Base-by-base conservation (phyloP, 2,888 invertebrate genomes). In the Trissolcus japonicus region DNA sequence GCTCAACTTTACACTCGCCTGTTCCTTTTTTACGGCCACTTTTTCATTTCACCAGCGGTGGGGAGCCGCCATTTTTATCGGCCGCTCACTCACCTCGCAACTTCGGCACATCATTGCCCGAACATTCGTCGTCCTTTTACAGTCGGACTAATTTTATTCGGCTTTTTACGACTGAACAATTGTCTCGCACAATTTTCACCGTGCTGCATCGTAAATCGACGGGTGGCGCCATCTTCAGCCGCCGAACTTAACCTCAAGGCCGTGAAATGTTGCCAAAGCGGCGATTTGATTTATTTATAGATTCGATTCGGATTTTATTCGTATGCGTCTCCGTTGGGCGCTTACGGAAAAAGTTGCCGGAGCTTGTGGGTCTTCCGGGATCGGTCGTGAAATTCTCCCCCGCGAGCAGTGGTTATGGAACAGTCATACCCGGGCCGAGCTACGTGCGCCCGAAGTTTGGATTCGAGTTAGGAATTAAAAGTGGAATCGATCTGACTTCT, bases 391-490 rank as follows among this genome's bases (percentile, higher is more conserved):
- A 78, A 74, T n/a, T n/a, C 46, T 68, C 53, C 65, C 67, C 61
- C 60, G 69, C 53, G 63, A 77, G 65, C 53, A 51, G 63, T 73
- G 77, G 77, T 73, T 73, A 60, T 63, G 68, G 75, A 74, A 73
- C 73, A 78, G 77, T 78, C 69, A 69, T 66, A 65, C 51, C 54
- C 40, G 61, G n/a, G 62, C 50, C 53, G 62, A 71, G 61, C 63
- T 76, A 75, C 74, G 74, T 76, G 79, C 68, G 61, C 48, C 68
- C 59, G 54, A 81, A 81, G 77, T 81, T n/a, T 81, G 55, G 72
- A 78, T 78, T 81, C 79, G 80, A 81, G 80, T 81, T 80, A 79
- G 78, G 81, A 81, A 81, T 81, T 81, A 81, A 79, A 79, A 79
- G 77, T 72, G 76, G 72, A 60, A 81, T 80, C 81, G 81, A 80